Evolutionary conservation across 1,140 invertebrate species (phyloP), one percentile per base, ranked within the genome.

Genomic region (Trypoxylus dichotomus): DNA sequence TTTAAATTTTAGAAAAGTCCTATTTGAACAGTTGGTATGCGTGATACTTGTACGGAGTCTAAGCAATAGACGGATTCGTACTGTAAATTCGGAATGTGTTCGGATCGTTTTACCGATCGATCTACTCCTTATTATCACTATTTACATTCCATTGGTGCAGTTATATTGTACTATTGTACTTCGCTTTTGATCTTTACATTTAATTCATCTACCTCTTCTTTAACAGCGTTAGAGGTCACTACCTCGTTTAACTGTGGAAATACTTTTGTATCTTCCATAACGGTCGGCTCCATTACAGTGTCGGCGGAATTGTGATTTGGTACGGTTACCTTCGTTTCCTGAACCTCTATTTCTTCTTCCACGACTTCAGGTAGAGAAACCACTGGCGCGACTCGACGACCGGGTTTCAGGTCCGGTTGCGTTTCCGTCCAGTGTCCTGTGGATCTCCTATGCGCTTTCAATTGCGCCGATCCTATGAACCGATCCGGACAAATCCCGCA

Each of bases 401-500:
- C 85, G 27, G 85, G 85, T 79, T 86, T 86, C 19, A 86, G 76
- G 77, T 86, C 85, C 2, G 85, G 85, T 42, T 81, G 83, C 0
- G 82, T 85, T 79, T 86, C 85, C 78, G 85, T 82, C 85, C 85
- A 86, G 77, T 86, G 85, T 10, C 85, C 85, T 1, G 83, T 85
- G 3, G 84, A 80, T 60, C 85, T 80, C 10, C 83, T 79, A 68
- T 86, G 86, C 13, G 83, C 81, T 77, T 86, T 86, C 24, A 86
- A 74, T 73, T 86, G 86, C 0, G 84, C 85, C 0, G 84, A 85
- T 75, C 86, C 85, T n/a, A 86, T 86, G 77, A 86, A 86, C 29
- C 85, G 80, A 1, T 85, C 84, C 0, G 85, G 83, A 77, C 86
- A 86, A 24, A 85, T 82, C 21, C 85, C 85, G 72, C 85, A 86